phyloP scores from a whole-genome alignment of 2,888 invertebrate genomes.

The Eubasilissa splendida region DNA sequence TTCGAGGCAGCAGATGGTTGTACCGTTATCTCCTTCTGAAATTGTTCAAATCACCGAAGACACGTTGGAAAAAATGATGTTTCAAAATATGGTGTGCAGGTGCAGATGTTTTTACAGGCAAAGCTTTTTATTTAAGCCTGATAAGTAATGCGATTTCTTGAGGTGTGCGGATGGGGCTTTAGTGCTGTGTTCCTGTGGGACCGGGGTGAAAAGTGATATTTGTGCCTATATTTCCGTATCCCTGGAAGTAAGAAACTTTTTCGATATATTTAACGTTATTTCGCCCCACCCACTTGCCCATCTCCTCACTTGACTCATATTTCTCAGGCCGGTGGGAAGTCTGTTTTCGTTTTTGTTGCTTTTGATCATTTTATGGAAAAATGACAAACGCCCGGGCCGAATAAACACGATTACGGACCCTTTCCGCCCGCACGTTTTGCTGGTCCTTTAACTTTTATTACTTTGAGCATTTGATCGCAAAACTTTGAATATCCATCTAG shows the following conservation, averaged over 20 bases:
- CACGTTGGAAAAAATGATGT: neutral
- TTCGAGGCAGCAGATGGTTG: neutral
- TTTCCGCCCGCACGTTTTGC: constrained; percentile 22
- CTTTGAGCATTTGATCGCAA: neutral
- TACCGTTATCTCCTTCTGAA: neutral
- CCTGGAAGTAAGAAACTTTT: constrained; percentile 56
- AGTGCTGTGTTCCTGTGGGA: constrained; percentile 44
- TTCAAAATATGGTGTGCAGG: neutral
- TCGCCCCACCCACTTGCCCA: constrained; percentile 30
- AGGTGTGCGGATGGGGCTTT: neutral
- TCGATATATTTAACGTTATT: constrained; percentile 56
- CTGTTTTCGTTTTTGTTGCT: constrained; percentile 41
- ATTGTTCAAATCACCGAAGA: neutral
- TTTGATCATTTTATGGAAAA: constrained; percentile 51
- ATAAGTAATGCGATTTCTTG: constrained; percentile 4
- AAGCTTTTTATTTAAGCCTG: too few species aligned
- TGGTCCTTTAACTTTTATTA: constrained; percentile 13
- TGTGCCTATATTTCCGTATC: constrained; percentile 44
- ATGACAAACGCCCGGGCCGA: constrained; percentile 51
- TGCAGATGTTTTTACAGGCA: too few species aligned
- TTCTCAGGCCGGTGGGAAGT: constrained; percentile 43
- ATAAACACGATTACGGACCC: constrained; percentile 54
- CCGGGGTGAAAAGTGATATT: constrained; percentile 52
- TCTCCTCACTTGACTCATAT: constrained; percentile 45
- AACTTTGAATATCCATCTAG: neutral